Evolutionary conservation across 2,888 invertebrate genomes (phyloP).

Genomic region (Sepioteuthis lessoniana): DNA sequence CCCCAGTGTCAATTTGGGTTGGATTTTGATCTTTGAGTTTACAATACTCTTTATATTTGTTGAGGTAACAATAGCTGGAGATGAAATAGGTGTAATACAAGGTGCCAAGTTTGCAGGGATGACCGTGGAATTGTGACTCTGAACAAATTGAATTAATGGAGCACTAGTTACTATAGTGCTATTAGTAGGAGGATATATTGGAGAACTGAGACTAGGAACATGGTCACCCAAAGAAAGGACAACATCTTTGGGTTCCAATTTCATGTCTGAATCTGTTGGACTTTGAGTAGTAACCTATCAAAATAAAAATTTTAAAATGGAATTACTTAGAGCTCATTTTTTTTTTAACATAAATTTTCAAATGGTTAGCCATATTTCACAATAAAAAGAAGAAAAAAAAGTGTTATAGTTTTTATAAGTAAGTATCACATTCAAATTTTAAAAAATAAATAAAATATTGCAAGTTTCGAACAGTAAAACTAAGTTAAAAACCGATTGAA

Average conservation of each 20-base stretch:
- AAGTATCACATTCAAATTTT: no score
- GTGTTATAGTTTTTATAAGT: no score
- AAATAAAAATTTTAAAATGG: not conserved
- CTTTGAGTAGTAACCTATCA: not conserved
- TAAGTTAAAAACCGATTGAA: no score
- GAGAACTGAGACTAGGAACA: conserved; percentile 39
- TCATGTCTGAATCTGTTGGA: not conserved
- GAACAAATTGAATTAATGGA: conserved; percentile 24
- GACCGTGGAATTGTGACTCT: not conserved
- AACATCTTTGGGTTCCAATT: conserved; percentile 34
- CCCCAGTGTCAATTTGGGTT: conserved; percentile 60
- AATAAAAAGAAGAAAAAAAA: no score
- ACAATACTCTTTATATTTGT: conserved; percentile 62
- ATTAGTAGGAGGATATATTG: not conserved
- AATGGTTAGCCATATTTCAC: no score
- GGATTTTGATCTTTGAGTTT: conserved; percentile 70
- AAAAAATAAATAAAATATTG: no score
- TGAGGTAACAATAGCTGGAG: conserved; percentile 49
- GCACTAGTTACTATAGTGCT: not conserved
- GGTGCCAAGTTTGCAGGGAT: not conserved
- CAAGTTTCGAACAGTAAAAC: no score
- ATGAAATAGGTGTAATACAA: conserved; percentile 23
- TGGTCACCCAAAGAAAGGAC: conserved; percentile 36
- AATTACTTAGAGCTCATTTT: not conserved
- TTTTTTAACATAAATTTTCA: no score